These are phyloP conservation scores for Liposcelis brunnea DNA, from an alignment of 2,888 invertebrate genomes.

Conservation along the genomic window DNA sequence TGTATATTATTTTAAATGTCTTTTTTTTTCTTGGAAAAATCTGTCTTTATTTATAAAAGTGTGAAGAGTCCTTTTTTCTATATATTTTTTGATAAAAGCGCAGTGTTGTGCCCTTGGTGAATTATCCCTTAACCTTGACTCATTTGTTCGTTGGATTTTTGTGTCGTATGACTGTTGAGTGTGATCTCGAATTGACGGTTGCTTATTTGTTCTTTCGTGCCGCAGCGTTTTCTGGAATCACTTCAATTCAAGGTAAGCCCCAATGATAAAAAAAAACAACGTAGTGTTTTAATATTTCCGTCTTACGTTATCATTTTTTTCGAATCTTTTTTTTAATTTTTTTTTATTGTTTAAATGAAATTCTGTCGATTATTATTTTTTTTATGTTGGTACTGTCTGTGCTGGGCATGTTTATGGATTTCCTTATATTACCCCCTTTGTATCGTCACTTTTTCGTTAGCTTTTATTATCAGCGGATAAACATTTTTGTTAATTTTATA, in stretches of 20 bases:
- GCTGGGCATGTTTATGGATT: conserved; percentile 27
- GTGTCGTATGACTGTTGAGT: conserved; percentile 41
- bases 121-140: conserved; percentile 23
- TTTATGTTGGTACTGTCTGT: conserved; percentile 20
- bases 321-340: conserved; percentile 19
- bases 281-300: conserved; percentile 17
- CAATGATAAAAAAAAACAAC: conserved; percentile 3
- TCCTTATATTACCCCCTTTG: conserved; percentile 29
- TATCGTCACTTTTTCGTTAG: conserved; percentile 23
- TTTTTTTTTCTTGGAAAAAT: background rate
- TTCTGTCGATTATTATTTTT: conserved; percentile 23
- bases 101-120: conserved; percentile 74
- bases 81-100: conserved; percentile 31
- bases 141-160: conserved; percentile 12
- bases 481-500: conserved; percentile 1
- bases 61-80: conserved; percentile 19
- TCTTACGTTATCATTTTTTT: conserved; percentile 25
- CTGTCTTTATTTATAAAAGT: conserved; percentile 6
- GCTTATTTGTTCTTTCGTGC: no score
- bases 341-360: conserved; percentile 23
- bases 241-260: conserved; percentile 93
- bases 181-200: conserved; percentile 28
- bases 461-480: background rate
- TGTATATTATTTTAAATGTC: no score
- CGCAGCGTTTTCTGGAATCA: conserved; percentile 68